Percentiles rank a stretch among this genome's conserved stretches.
These are phyloP conservation scores for Ennomos fuscantarius DNA, from an alignment of 2,888 invertebrate species.

Conservation along the genomic window DNA sequence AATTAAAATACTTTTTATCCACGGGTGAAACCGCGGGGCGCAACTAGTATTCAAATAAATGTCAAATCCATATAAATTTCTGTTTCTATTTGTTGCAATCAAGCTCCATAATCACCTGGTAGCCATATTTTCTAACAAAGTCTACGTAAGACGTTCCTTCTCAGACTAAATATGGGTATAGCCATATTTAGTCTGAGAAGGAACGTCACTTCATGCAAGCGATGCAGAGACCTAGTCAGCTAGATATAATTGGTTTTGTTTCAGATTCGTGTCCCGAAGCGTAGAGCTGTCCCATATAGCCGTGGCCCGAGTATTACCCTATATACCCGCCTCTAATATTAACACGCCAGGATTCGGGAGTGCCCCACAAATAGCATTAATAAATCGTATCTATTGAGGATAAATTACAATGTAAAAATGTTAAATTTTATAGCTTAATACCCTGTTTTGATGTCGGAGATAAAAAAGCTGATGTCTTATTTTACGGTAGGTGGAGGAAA, in stretches of 20 bases:
- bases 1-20: too few relatives aligned
- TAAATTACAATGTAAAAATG: constrained; percentile 53
- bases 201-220: constrained; percentile 29
- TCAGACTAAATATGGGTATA: too few relatives aligned
- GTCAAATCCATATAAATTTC: too few relatives aligned
- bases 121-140: too few relatives aligned
- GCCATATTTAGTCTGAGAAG: too few relatives aligned
- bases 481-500: constrained; percentile 39
- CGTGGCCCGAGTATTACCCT: constrained; percentile 28
- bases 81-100: too few relatives aligned
- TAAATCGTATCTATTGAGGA: constrained; percentile 54
- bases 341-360: constrained; percentile 50
- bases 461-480: constrained; percentile 41
- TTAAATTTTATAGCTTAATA: constrained; percentile 46
- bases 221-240: constrained; percentile 7
- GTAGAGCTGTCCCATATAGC: constrained; percentile 27
- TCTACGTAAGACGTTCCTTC: too few relatives aligned
- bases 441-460: constrained; percentile 39
- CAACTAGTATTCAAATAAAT: too few relatives aligned
- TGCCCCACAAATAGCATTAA: constrained; percentile 51
- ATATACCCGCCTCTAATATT: constrained; percentile 45
- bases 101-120: too few relatives aligned
- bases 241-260: constrained; percentile 57
- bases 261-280: constrained; percentile 47
- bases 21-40: too few relatives aligned